Conservation (phyloP, 2,888 invertebrate genomes). For the Ligdia adustata region DNA sequence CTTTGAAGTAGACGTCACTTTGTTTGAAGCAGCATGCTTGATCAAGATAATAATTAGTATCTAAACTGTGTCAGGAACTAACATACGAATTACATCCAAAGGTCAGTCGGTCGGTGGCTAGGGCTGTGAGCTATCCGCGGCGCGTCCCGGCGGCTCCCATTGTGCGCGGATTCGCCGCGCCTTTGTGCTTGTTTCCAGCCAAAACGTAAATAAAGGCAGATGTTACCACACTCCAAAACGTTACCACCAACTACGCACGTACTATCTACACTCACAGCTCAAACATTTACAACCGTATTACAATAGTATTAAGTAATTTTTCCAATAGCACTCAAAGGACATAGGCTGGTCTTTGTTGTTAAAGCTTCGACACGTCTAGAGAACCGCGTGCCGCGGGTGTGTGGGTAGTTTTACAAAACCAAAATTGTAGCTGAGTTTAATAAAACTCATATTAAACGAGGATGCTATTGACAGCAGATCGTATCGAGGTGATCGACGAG, state of each 20-base stretch:
- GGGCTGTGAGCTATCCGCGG: constrained; percentile 40
- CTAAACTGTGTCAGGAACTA: no score
- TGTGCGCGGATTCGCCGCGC: constrained; percentile 73
- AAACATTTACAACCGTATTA: constrained; percentile 40
- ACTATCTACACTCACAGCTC: constrained; percentile 33
- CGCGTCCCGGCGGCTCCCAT: constrained; percentile 52
- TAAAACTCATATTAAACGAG: constrained; percentile 76
- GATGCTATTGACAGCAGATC: constrained; percentile 66
- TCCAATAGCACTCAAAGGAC: constrained; percentile 1
- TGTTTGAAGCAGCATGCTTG: no score
- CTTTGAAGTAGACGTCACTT: no score
- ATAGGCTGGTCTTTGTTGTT: constrained; percentile 33
- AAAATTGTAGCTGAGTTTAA: constrained; percentile 73
- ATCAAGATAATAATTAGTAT: no score
- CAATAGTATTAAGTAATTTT: constrained; percentile 30
- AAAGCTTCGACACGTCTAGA: constrained; percentile 43
- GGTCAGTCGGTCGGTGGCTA: constrained; percentile 62
- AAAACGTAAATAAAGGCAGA: constrained; percentile 83
- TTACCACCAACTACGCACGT: constrained; percentile 40
- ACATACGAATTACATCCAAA: constrained; percentile 36
- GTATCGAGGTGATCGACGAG: constrained; percentile 47
- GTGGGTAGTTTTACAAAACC: constrained; percentile 81
- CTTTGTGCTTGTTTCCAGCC: constrained; percentile 77
- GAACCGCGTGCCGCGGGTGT: constrained; percentile 56
- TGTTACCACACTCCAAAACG: constrained; percentile 78